phyloP scores from a whole-genome alignment of 2,113 vertebrate species.

The Oostethus manadensis region DNA sequence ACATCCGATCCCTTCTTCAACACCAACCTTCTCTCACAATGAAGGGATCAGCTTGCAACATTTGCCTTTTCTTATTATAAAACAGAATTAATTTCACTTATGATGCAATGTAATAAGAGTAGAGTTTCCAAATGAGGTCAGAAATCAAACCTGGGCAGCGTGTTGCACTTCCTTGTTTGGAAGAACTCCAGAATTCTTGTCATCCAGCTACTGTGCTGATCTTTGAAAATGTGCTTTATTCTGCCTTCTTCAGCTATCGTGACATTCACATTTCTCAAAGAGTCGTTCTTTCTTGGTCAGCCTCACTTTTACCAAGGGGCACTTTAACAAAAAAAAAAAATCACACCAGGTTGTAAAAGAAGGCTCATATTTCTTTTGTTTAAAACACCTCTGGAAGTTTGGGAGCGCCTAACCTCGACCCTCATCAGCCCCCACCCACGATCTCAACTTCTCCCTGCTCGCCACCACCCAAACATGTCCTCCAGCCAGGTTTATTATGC shows the following conservation, averaged over 20 bases:
- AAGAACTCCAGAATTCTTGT: conserved; percentile 6
- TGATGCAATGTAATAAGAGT: conserved; percentile 29
- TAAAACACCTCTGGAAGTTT: conserved; percentile 59
- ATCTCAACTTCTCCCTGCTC: conserved; percentile 51
- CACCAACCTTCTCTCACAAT: conserved; percentile 52
- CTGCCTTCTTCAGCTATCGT: not conserved
- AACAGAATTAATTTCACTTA: conserved; percentile 36
- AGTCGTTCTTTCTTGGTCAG: not conserved
- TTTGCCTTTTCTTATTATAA: conserved; percentile 53
- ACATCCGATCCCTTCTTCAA: conserved; percentile 65
- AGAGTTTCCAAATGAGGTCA: conserved; percentile 32
- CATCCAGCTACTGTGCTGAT: conserved; percentile 15
- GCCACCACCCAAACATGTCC: conserved; percentile 64
- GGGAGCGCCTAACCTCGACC: conserved; percentile 28
- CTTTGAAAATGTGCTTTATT: conserved; percentile 4
- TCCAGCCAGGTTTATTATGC: conserved; percentile 74
- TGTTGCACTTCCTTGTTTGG: conserved; percentile 18
- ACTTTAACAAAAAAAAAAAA: conserved; percentile 31
- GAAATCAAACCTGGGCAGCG: conserved; percentile 32
- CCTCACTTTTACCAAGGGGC: conserved; percentile 9
- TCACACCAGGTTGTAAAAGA: conserved; percentile 5
- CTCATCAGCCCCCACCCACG: conserved; percentile 55
- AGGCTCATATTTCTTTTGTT: conserved; percentile 47
- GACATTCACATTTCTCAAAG: not conserved
- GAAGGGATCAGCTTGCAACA: conserved; percentile 55